Conservation (phyloP, 2,888 invertebrate species). For the Sinopyrophorus schimmeli region DNA sequence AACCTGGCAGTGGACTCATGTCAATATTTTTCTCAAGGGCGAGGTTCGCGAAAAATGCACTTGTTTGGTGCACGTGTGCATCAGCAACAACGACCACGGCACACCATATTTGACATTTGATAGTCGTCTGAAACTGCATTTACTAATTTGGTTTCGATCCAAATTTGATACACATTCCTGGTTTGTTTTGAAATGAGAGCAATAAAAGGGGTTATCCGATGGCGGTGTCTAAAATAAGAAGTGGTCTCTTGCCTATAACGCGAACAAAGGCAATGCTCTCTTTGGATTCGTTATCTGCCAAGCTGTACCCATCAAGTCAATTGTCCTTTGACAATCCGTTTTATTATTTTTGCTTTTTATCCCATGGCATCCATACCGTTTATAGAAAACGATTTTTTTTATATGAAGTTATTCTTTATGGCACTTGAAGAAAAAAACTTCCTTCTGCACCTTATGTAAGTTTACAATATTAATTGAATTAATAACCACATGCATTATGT, state of each 20-base stretch:
- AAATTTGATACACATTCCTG: conserved; percentile 54
- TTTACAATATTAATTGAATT: no score
- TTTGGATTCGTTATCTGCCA: conserved; percentile 38
- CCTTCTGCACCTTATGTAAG: no score
- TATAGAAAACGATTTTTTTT: conserved; percentile 27
- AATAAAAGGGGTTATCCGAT: conserved; percentile 49
- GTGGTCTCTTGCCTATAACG: conserved; percentile 36
- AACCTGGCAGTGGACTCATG: no score
- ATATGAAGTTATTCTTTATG: background rate
- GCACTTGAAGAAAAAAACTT: background rate
- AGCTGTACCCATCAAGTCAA: conserved; percentile 35
- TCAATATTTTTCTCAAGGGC: conserved; percentile 46
- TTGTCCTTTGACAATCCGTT: conserved; percentile 35
- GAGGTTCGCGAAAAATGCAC: conserved; percentile 40
- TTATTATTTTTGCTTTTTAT: conserved; percentile 35
- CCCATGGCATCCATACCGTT: conserved; percentile 29
- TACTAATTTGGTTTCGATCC: conserved; percentile 56
- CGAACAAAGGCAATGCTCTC: conserved; percentile 35
- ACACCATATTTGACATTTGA: conserved; percentile 55
- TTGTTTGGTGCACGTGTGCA: conserved; percentile 36
- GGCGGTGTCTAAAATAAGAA: conserved; percentile 44
- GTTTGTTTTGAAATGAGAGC: conserved; percentile 50
- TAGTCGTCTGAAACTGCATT: conserved; percentile 52
- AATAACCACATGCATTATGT: no score
- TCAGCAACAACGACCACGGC: conserved; percentile 49